These are phyloP conservation scores for Zalophus californianus DNA, from an alignment of 2,797 vertebrate species.

Conservation along the genomic window DNA sequence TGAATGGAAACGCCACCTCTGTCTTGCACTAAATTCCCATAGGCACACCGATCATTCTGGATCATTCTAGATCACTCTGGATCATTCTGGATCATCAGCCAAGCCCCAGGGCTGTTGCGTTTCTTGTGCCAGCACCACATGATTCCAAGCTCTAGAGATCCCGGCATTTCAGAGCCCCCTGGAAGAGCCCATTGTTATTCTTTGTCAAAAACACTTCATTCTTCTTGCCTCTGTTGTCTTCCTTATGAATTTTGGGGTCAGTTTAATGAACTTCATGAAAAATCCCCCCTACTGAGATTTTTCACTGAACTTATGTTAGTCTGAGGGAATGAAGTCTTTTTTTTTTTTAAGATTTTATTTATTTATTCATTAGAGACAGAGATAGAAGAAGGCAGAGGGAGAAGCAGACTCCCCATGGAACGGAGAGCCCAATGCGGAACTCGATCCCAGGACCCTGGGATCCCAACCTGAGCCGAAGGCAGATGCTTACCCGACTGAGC, in stretches of 20 bases:
- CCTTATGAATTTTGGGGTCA: neutral
- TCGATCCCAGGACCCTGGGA: neutral
- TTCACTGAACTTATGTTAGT: neutral
- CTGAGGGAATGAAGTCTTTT: neutral
- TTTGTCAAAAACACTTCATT: neutral
- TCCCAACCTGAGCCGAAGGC: neutral
- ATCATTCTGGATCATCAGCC: neutral
- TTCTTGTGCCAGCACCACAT: neutral
- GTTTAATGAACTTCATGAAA: neutral
- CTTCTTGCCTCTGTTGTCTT: neutral
- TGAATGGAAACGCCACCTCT: neutral
- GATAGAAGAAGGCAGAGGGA: too few relatives aligned
- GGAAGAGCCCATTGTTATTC: neutral
- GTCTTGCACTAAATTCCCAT: neutral
- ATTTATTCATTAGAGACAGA: too few relatives aligned
- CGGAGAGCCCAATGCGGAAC: too few relatives aligned
- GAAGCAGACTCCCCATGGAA: too few relatives aligned
- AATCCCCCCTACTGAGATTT: neutral
- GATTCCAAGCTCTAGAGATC: neutral
- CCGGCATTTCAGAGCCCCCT: neutral
- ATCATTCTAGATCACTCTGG: neutral
- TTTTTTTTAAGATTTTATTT: too few relatives aligned
- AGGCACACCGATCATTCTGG: neutral
- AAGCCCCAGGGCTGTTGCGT: neutral
- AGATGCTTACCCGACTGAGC: neutral